Base-by-base conservation (phyloP, 2,113 vertebrate species). In the Caranx melampygus region DNA sequence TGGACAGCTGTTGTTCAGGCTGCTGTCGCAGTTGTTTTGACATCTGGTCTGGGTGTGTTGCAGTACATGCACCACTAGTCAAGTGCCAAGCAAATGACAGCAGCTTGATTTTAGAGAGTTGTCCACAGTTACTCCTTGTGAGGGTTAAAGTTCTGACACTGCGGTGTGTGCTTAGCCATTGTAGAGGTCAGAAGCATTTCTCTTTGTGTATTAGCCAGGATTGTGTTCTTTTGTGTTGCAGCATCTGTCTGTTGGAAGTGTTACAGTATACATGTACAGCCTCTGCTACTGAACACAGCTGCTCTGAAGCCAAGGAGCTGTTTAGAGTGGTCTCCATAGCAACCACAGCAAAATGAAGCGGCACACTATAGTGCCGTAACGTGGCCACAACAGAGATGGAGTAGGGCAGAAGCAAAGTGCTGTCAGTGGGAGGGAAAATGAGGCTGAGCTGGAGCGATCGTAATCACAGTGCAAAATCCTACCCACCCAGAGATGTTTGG, bases 1-100 rank as follows among this genome's bases (percentile, higher is more conserved):
- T 40, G 44, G 52, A 61, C 78, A 67, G 83, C 35, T 74, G 76
- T 74, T 68, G 34, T 74, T 62, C 60, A 47, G 14, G 0, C 5
- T 72, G 71, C 61, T 31, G 26, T 75, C 65, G 47, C 84, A 88
- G 84, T 87, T 87, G 86, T 87, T 81, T 57, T 88, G 81, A 80
- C 84, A 86, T 89, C 63, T 87, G 86, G 59, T 82, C 0, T 1
- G 33, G 26, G 55, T 61, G 37, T 72, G 15, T 40, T 55, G 83
- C 12, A 52, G 57, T 45, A 37, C 34, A 4, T 62, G 70, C 72
- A 68, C 58, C 34, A 47, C 67, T 75, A 42, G 58, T 8, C 75
- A 75, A 75, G 40, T 13, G 58, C 65, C 62, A 75, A 75, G 18
- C 0, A 34, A 64, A 69, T 51, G 8, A 52, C 70, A 81, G 70